Conservation (phyloP, 2,797 vertebrate species). For the Chromis chromis region DNA sequence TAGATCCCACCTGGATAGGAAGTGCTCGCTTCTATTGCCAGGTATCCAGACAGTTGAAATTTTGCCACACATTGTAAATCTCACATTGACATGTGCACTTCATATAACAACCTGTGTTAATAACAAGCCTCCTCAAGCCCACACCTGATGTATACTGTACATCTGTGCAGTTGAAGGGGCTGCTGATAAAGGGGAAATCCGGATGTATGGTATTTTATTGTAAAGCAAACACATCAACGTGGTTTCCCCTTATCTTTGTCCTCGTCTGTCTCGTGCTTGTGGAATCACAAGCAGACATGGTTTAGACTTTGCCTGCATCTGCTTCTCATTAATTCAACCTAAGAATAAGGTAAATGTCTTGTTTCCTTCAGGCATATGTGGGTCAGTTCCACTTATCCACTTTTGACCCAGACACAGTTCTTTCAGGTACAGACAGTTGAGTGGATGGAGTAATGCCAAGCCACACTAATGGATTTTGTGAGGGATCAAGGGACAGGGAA, state of each 20-base stretch:
- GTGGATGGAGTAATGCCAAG: conserved; percentile 59
- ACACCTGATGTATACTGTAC: conserved; percentile 55
- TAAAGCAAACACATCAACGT: conserved; percentile 11
- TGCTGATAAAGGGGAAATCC: conserved; percentile 38
- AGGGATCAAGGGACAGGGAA: conserved; percentile 74
- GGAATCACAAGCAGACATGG: neutral
- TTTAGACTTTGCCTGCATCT: conserved; percentile 32
- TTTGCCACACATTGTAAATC: conserved; percentile 73
- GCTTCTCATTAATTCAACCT: conserved; percentile 48
- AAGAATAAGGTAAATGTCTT: conserved; percentile 26
- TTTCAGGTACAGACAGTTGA: conserved; percentile 53
- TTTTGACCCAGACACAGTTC: conserved; percentile 60
- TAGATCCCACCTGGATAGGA: conserved; percentile 85
- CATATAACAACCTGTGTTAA: conserved; percentile 70
- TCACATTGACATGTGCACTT: conserved; percentile 69
- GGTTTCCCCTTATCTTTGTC: conserved; percentile 22
- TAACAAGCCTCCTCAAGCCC: conserved; percentile 69
- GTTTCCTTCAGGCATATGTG: conserved; percentile 61
- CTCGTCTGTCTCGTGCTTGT: neutral
- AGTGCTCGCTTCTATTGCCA: conserved; percentile 76
- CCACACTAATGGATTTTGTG: conserved; percentile 76
- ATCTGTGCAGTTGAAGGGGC: conserved; percentile 47
- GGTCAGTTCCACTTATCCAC: conserved; percentile 63
- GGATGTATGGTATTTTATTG: conserved; percentile 36
- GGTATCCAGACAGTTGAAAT: conserved; percentile 74